phyloP scores from a whole-genome alignment of 1,140 invertebrate genomes.

The Caenorhabditis elegans region DNA sequence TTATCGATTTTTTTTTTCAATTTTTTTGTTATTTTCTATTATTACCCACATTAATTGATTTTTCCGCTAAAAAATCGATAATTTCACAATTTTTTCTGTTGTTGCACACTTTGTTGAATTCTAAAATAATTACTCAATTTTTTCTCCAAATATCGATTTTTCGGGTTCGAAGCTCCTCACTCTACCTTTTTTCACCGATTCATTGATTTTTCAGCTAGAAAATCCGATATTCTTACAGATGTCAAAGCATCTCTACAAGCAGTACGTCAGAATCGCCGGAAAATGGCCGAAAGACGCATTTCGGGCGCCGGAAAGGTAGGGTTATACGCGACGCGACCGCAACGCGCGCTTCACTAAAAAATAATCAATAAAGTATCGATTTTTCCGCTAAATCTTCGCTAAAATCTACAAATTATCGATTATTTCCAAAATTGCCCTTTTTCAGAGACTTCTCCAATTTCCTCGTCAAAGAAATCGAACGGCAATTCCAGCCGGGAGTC shows the following conservation, averaged over 20 bases:
- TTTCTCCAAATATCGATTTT: neutral
- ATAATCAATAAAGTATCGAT: too few species aligned
- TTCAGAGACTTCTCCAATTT: slow-evolving; percentile 24
- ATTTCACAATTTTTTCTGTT: too few species aligned
- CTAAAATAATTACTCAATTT: too few species aligned
- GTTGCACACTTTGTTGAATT: too few species aligned
- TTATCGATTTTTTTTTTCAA: neutral
- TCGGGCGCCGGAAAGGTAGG: slow-evolving; percentile 20
- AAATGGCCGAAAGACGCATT: slow-evolving; percentile 38
- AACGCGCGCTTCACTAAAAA: too few species aligned
- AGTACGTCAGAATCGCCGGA: slow-evolving; percentile 28
- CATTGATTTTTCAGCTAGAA: too few species aligned
- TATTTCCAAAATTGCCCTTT: too few species aligned
- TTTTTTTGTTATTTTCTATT: neutral
- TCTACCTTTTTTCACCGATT: neutral
- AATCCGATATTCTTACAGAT: neutral
- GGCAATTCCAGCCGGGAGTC: neutral
- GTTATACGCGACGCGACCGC: neutral
- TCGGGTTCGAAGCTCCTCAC: too few species aligned
- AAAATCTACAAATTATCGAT: too few species aligned
- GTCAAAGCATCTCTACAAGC: slow-evolving; percentile 37
- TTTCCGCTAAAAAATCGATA: too few species aligned
- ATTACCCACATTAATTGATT: neutral
- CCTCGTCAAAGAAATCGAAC: slow-evolving; percentile 27
- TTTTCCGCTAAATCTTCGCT: neutral